Conservation (phyloP, 2,797 vertebrate species). For the Cheirogaleus major region DNA sequence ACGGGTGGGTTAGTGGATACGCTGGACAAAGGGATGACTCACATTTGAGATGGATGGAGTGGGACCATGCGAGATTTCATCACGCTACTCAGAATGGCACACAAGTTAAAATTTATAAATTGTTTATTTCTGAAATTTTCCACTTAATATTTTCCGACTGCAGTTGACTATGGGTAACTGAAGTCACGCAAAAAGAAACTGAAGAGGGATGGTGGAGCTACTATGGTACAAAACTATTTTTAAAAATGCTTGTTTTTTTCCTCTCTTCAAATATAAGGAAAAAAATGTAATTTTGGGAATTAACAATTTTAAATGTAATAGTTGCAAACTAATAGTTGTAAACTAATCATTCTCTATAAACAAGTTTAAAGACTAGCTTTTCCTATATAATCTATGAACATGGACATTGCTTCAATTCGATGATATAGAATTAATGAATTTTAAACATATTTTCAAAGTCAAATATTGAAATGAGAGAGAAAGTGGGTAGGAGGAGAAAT, state of each 20-base stretch:
- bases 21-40: not conserved
- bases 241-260: not conserved
- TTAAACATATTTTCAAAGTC: constrained; percentile 32
- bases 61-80: too few species aligned
- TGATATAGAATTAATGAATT: not conserved
- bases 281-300: not conserved
- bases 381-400: not conserved
- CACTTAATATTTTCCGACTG: not conserved
- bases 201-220: not conserved
- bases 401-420: not conserved
- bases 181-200: not conserved
- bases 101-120: not conserved
- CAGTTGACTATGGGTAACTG: not conserved
- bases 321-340: not conserved
- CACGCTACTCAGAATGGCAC: not conserved
- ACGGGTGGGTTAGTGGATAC: not conserved
- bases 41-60: not conserved
- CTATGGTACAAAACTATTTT: not conserved
- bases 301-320: not conserved
- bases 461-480: not conserved
- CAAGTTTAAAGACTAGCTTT: not conserved
- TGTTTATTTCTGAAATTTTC: not conserved
- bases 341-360: not conserved
- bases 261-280: not conserved
- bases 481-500: accelerated